Evolutionary conservation across 2,113 vertebrate genomes (phyloP).

Genomic region (Oreochromis tanganicae): DNA sequence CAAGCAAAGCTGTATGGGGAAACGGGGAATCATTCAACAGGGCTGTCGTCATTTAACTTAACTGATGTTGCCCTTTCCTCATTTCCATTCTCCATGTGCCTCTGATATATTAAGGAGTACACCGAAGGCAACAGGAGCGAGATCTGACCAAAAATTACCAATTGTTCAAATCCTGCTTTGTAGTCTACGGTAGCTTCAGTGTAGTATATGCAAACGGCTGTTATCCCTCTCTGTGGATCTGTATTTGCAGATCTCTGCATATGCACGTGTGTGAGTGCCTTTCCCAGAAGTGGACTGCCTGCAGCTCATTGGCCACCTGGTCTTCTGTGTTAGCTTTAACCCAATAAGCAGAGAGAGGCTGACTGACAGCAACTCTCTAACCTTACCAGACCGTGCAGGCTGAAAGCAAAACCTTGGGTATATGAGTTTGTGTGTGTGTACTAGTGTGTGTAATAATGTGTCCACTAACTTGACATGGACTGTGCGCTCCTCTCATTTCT

Average conservation of each 20-base stretch:
- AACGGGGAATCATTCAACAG: constrained; percentile 1
- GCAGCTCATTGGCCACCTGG: constrained; percentile 42
- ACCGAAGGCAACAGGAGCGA: neutral
- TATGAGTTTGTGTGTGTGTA: neutral
- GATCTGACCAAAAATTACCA: neutral
- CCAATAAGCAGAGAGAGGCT: constrained; percentile 45
- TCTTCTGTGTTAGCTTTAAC: constrained; percentile 46
- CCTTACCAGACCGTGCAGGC: neutral
- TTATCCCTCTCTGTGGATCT: neutral
- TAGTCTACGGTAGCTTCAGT: neutral
- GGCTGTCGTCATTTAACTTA: neutral
- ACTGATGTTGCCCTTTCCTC: neutral
- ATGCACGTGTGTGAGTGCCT: neutral
- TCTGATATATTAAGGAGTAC: neutral
- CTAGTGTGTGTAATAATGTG: neutral
- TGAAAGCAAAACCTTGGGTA: neutral
- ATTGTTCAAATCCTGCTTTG: neutral
- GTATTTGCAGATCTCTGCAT: neutral
- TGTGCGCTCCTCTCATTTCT: neutral
- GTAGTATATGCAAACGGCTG: neutral
- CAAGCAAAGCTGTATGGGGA: neutral
- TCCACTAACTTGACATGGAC: neutral
- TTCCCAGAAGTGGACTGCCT: constrained; percentile 58
- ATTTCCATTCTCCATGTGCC: neutral
- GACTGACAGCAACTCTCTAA: constrained; percentile 22